These are phyloP conservation scores for Hylaea fasciaria DNA, from an alignment of 2,888 invertebrate species.

Conservation along the genomic window DNA sequence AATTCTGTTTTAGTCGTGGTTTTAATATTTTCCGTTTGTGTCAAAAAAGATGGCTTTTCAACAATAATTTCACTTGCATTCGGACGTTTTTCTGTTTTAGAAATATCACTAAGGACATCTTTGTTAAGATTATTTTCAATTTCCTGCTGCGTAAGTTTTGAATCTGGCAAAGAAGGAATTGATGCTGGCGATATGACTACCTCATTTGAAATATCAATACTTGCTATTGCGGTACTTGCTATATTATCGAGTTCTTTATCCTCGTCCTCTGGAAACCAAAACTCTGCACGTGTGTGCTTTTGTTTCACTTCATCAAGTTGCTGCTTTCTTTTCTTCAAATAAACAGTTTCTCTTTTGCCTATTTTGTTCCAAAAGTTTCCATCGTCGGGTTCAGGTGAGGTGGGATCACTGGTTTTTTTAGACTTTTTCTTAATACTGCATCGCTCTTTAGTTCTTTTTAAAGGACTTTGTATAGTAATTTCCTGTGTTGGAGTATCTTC, in stretches of 20 bases:
- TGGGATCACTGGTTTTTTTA: conserved; percentile 48
- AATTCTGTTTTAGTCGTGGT: background rate
- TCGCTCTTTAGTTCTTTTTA: conserved; percentile 45
- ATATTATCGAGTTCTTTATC: conserved; percentile 20
- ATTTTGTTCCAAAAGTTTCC: conserved; percentile 88
- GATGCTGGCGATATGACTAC: background rate
- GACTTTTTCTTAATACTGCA: conserved; percentile 54
- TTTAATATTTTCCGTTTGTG: background rate
- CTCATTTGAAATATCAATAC: background rate
- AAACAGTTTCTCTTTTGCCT: conserved; percentile 87
- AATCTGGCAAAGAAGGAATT: background rate
- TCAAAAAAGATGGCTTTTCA: background rate
- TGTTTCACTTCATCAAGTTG: conserved; percentile 73
- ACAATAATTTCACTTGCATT: background rate
- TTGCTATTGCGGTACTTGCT: background rate
- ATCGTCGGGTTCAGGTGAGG: conserved; percentile 73
- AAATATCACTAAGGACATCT: background rate
- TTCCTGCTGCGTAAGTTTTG: background rate
- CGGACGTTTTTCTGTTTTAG: conserved; percentile 1
- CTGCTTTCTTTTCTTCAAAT: conserved; percentile 84
- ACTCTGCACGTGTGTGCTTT: conserved; percentile 64
- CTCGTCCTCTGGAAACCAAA: conserved; percentile 72
- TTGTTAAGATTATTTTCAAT: background rate
- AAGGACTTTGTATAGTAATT: conserved; percentile 38
- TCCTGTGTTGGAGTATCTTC: conserved; percentile 50